Evolutionary conservation across 2,113 vertebrate genomes (phyloP).

Genomic region (Melanocharis versteri): DNA sequence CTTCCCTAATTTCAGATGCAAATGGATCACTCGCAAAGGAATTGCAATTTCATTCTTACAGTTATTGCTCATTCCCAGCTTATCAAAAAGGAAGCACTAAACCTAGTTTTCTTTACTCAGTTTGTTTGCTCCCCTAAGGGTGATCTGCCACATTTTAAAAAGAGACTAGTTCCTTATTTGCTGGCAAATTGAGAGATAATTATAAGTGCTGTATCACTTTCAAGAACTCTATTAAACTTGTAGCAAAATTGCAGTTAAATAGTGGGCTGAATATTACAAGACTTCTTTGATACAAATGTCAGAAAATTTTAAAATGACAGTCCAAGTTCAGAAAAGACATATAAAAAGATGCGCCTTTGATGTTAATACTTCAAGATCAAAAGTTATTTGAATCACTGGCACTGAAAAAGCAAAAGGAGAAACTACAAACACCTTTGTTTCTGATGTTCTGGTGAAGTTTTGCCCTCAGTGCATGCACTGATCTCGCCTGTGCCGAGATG

Average conservation of each 20-base stretch:
- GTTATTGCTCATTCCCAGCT: slow-evolving; percentile 47
- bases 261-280: slow-evolving; percentile 54
- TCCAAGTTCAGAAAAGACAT: slow-evolving; percentile 67
- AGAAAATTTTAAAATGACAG: slow-evolving; percentile 69
- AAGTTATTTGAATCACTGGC: slow-evolving; percentile 73
- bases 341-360: slow-evolving; percentile 69
- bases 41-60: slow-evolving; percentile 4
- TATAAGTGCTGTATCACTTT: slow-evolving; percentile 14
- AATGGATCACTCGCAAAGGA: slow-evolving; percentile 39
- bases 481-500: background rate
- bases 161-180: slow-evolving; percentile 55
- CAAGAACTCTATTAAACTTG: slow-evolving; percentile 44
- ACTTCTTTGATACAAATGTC: slow-evolving; percentile 65
- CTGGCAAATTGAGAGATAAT: slow-evolving; percentile 40
- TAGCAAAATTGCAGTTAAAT: slow-evolving; percentile 57
- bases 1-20: slow-evolving; percentile 22
- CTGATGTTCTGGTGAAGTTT: background rate
- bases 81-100: slow-evolving; percentile 57
- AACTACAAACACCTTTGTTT: slow-evolving; percentile 37
- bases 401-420: slow-evolving; percentile 47
- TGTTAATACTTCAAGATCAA: slow-evolving; percentile 69
- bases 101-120: slow-evolving; percentile 32
- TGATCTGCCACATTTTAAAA: slow-evolving; percentile 30
- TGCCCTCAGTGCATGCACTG: slow-evolving; percentile 36
- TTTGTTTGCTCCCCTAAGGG: slow-evolving; percentile 37